Percentiles rank a stretch among this genome's conserved stretches.
Conservation (phyloP, 2,888 invertebrate species). For the Chymomyza fuscimana region DNA sequence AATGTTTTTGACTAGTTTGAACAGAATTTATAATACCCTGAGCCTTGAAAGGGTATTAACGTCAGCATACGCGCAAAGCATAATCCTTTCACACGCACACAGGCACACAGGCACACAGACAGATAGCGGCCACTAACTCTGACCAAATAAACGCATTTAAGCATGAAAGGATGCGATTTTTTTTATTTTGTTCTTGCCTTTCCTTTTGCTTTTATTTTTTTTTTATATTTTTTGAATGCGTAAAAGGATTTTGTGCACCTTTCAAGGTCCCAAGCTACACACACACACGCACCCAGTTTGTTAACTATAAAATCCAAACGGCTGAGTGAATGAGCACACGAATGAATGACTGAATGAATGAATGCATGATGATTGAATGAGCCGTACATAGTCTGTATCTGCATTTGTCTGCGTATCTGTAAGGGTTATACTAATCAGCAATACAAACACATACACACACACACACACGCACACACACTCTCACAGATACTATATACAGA, state of each 20-base stretch:
- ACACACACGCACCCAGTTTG: constrained; percentile 25
- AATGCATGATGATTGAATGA: constrained; percentile 66
- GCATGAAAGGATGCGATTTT: constrained; percentile 63
- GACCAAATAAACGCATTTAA: constrained; percentile 63
- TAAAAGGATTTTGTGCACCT: constrained; percentile 70
- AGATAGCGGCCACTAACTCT: constrained; percentile 43
- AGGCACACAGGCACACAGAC: constrained; percentile 6
- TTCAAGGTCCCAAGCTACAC: constrained; percentile 48
- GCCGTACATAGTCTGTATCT: constrained; percentile 7
- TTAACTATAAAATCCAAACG: constrained; percentile 43
- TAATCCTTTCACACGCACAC: constrained; percentile 61
- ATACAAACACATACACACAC: constrained; percentile 33
- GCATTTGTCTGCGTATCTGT: constrained; percentile 4
- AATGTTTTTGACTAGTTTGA: background rate
- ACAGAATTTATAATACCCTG: background rate
- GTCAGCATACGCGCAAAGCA: constrained; percentile 27
- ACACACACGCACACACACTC: constrained; percentile 30
- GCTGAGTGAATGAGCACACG: constrained; percentile 26
- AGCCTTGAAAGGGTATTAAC: background rate
- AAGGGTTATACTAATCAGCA: constrained; percentile 62
- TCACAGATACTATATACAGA: background rate
- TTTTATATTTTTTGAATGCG: constrained; percentile 43
- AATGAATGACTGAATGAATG: constrained; percentile 60
- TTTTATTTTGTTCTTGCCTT: constrained; percentile 39
- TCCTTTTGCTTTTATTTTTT: constrained; percentile 17